Conservation (phyloP, 2,888 invertebrate species). For the Rotaria sp. region DNA sequence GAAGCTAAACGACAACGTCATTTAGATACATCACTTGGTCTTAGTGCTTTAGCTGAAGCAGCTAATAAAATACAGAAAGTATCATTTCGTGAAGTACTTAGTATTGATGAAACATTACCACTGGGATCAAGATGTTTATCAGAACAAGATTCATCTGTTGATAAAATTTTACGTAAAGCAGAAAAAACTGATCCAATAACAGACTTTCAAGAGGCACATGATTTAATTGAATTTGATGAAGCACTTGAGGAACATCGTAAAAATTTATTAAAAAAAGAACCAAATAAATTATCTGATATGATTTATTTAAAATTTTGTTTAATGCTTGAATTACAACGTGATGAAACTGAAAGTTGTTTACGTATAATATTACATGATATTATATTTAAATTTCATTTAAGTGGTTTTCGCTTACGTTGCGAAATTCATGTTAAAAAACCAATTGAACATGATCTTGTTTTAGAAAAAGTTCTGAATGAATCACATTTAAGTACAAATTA, state of each 20-base stretch:
- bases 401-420: neutral
- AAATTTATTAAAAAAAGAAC: too few species aligned
- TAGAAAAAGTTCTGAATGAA: neutral
- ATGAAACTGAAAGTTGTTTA: slow-evolving; percentile 19
- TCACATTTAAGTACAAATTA: neutral
- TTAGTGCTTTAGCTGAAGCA: neutral
- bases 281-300: neutral
- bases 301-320: slow-evolving; percentile 13
- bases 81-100: slow-evolving; percentile 15
- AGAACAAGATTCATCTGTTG: neutral
- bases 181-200: slow-evolving; percentile 28
- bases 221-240: neutral
- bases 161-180: neutral
- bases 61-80: neutral
- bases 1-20: neutral
- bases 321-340: neutral
- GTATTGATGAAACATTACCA: slow-evolving; percentile 5
- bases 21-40: neutral
- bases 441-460: neutral
- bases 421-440: slow-evolving; percentile 11
- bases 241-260: neutral
- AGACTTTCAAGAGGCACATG: slow-evolving; percentile 17
- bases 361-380: neutral
- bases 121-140: neutral
- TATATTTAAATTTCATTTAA: slow-evolving; percentile 20